Conservation (phyloP, 1,140 invertebrate species). For the Drosophila oshimai region DNA sequence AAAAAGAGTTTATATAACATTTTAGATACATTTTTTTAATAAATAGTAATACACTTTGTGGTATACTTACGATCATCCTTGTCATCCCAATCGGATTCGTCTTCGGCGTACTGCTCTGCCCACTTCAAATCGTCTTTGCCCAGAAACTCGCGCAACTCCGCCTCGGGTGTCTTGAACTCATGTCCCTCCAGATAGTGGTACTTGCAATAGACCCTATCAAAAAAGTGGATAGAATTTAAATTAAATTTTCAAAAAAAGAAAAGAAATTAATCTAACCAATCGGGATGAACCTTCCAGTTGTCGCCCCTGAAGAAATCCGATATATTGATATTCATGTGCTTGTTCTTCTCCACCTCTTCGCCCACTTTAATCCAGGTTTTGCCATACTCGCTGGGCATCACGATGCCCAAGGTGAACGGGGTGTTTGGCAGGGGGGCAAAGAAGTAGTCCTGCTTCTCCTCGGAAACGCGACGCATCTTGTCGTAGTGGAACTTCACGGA, state of each 20-base stretch:
- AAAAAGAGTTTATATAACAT: not conserved
- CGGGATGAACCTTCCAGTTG: constrained; percentile 93
- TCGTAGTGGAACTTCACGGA: constrained; percentile 92
- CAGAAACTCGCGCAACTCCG: constrained; percentile 90
- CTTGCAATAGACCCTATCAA: constrained; percentile 90
- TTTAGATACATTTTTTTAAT: not conserved
- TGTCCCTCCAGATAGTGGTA: constrained; percentile 91
- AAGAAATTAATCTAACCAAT: too few relatives aligned
- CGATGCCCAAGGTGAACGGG: constrained; percentile 90
- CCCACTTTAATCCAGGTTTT: constrained; percentile 89
- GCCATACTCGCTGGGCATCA: constrained; percentile 90
- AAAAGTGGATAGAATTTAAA: too few relatives aligned
- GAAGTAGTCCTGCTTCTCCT: constrained; percentile 92
- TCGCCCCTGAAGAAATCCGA: constrained; percentile 87
- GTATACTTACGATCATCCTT: constrained; percentile 59
- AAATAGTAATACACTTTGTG: too few relatives aligned
- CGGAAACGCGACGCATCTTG: constrained; percentile 90
- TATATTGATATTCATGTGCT: constrained; percentile 86
- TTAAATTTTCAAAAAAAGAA: rapidly evolving
- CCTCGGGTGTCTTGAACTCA: constrained; percentile 88
- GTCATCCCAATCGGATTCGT: constrained; percentile 60
- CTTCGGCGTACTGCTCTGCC: constrained; percentile 84
- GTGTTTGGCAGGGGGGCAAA: constrained; percentile 91
- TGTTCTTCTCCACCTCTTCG: constrained; percentile 87
- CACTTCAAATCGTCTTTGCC: constrained; percentile 85